phyloP scores from a whole-genome alignment of 1,140 invertebrate genomes.

The Helicoverpa zea region DNA sequence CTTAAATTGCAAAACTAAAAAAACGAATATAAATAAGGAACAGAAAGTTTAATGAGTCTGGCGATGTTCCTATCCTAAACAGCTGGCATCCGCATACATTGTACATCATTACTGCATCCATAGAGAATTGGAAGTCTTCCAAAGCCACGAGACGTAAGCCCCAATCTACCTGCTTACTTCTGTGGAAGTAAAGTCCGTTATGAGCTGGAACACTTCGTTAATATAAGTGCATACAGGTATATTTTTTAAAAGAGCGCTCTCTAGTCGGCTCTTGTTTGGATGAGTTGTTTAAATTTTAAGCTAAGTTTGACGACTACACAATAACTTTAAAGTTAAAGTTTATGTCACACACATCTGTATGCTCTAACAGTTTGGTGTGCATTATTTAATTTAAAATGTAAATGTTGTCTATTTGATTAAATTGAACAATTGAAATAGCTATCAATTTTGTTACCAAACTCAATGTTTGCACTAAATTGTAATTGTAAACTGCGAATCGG shows the following conservation, averaged over 20 bases:
- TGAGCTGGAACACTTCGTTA: background rate
- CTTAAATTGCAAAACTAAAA: background rate
- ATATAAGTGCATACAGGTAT: slow-evolving; percentile 3
- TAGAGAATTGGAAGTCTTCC: slow-evolving; percentile 20
- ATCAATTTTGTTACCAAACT: no score
- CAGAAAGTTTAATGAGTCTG: slow-evolving; percentile 11
- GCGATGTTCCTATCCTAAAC: slow-evolving; percentile 19
- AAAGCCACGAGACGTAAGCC: slow-evolving; percentile 25
- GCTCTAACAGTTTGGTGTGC: no score
- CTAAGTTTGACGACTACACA: no score
- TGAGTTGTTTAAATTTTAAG: no score
- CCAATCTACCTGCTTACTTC: slow-evolving; percentile 22
- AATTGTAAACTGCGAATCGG: slow-evolving; percentile 5
- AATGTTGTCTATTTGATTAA: no score
- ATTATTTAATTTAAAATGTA: no score
- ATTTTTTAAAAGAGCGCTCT: background rate
- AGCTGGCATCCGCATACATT: slow-evolving; percentile 25
- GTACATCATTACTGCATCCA: slow-evolving; percentile 36
- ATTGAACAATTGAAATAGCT: no score
- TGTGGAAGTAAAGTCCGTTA: background rate
- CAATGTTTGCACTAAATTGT: no score
- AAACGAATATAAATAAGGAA: background rate
- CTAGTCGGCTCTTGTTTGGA: no score
- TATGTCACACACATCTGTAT: no score
- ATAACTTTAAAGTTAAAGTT: no score